These are phyloP conservation scores for Drosophila mojavensis DNA, from an alignment of 1,140 invertebrate genomes.

Conservation along the genomic window DNA sequence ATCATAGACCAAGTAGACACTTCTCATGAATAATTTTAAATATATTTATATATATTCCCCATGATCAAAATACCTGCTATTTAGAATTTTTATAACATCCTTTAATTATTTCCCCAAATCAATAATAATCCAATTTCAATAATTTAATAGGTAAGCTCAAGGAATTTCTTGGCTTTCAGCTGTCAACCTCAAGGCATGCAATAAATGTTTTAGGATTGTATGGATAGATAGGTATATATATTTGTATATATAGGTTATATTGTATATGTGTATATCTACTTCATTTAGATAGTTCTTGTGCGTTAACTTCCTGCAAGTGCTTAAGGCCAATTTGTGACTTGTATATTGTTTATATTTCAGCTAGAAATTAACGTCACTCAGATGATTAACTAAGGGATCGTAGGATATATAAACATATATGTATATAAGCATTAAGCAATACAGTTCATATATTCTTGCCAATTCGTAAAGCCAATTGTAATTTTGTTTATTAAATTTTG, in stretches of 20 bases:
- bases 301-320: conserved; percentile 41
- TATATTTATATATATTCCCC: no score
- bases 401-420: conserved; percentile 7
- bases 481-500: not conserved
- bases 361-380: conserved; percentile 38
- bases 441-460: conserved; percentile 48
- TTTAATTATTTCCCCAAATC: no score
- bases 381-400: conserved; percentile 5
- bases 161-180: not conserved
- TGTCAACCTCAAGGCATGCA: conserved; percentile 32
- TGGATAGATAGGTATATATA: conserved; percentile 9
- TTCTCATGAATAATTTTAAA: no score
- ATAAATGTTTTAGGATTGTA: not conserved
- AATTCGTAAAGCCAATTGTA: conserved; percentile 49
- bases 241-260: conserved; percentile 9
- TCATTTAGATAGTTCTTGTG: conserved; percentile 16
- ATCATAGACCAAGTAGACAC: no score
- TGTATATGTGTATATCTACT: conserved; percentile 10
- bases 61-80: no score
- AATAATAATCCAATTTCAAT: not conserved
- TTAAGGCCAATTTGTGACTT: conserved; percentile 7
- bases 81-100: no score
- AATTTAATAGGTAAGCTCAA: no score
- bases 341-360: not conserved
- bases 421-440: conserved; percentile 59